Evolutionary conservation across 2,888 invertebrate species (phyloP).

Genomic region (Brachylomia viminalis): DNA sequence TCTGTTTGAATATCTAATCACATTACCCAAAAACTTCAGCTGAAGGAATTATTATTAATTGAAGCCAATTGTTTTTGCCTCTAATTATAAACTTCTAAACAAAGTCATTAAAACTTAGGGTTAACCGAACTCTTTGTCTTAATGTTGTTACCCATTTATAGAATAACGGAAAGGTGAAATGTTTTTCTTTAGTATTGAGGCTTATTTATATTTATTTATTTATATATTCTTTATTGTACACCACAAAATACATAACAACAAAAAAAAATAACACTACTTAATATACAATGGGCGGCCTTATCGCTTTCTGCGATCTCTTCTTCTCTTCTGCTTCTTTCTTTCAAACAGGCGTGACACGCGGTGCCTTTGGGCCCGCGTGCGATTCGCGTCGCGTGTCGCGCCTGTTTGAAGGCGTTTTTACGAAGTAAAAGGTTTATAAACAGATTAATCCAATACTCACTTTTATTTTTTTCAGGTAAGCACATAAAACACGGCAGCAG

Average conservation of each 20-base stretch:
- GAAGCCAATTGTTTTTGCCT: conserved; percentile 25
- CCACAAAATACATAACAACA: no score
- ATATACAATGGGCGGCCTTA: no score
- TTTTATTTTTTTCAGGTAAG: conserved; percentile 3
- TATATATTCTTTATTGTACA: no score
- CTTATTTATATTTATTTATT: no score
- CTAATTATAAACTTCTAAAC: conserved; percentile 31
- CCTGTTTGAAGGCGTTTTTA: no score
- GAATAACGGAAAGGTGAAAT: conserved; percentile 17
- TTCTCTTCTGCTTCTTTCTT: no score
- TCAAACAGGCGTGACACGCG: no score
- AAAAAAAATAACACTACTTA: no score
- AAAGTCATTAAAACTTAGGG: conserved; percentile 44
- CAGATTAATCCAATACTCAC: not conserved
- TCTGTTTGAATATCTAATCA: conserved; percentile 19
- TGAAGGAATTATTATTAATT: conserved; percentile 16
- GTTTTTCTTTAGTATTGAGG: not conserved
- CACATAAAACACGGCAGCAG: not conserved
- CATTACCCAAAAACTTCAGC: not conserved
- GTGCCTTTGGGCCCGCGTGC: no score
- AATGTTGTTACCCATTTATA: conserved; percentile 6
- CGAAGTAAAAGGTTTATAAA: not conserved
- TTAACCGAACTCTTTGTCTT: conserved; percentile 18
- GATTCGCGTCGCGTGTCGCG: no score
- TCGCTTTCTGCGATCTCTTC: no score